phyloP scores from a whole-genome alignment of 2,797 vertebrate genomes.

The Cyclura pinguis region DNA sequence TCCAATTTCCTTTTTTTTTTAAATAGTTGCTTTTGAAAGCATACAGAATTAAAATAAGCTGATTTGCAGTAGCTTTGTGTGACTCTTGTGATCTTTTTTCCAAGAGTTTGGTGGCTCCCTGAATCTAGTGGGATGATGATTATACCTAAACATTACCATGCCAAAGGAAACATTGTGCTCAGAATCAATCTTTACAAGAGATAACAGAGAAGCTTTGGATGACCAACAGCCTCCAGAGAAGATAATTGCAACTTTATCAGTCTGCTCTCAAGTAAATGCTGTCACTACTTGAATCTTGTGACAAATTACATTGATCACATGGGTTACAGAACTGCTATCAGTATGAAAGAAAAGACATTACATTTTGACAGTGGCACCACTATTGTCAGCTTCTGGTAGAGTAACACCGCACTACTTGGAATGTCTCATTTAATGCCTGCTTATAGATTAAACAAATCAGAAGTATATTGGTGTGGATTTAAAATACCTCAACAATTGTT shows the following conservation, averaged over 20 bases:
- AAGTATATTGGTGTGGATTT: conserved; percentile 62
- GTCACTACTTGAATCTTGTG: conserved; percentile 62
- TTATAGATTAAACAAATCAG: conserved; percentile 70
- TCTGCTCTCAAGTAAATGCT: conserved; percentile 63
- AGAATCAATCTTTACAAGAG: conserved; percentile 46
- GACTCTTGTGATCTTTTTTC: conserved; percentile 39
- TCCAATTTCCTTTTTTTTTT: no score
- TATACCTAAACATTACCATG: conserved; percentile 36
- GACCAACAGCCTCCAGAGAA: conserved; percentile 50
- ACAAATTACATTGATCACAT: conserved; percentile 72
- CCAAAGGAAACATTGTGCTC: conserved; percentile 37
- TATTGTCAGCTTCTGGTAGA: conserved; percentile 69
- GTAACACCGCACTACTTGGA: conserved; percentile 48
- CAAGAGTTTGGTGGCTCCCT: neutral
- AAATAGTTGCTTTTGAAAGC: conserved; percentile 33
- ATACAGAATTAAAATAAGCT: conserved; percentile 30
- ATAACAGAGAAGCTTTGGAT: conserved; percentile 56
- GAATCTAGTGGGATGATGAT: conserved; percentile 18
- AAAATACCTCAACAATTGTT: conserved; percentile 59
- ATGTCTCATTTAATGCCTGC: conserved; percentile 70
- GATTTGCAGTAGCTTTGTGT: neutral
- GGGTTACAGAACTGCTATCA: conserved; percentile 73
- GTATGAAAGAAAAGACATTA: conserved; percentile 74
- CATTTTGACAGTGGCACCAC: conserved; percentile 66
- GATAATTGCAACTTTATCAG: conserved; percentile 65